Conservation (phyloP, 2,888 invertebrate species). For the Drosophila fulvimacula region DNA sequence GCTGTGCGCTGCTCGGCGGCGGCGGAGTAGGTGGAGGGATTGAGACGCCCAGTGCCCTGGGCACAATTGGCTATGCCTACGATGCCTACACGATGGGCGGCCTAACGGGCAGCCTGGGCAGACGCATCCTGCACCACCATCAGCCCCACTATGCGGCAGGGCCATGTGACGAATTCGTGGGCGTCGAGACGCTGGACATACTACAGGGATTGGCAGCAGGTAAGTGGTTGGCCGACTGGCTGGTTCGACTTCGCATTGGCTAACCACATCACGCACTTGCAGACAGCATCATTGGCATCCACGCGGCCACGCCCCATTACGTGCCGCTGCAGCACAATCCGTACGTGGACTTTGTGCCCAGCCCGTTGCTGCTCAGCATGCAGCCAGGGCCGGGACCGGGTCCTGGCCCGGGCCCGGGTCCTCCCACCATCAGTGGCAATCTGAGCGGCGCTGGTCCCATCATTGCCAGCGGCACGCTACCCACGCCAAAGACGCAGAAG, state of each 20-base stretch:
- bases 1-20: conserved; percentile 80
- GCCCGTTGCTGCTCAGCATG: conserved; percentile 60
- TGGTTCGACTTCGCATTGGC: neutral
- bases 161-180: conserved; percentile 80
- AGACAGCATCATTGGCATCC: conserved; percentile 85
- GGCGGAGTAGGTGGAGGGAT: conserved; percentile 52
- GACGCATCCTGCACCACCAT: conserved; percentile 68
- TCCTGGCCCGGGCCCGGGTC: conserved; percentile 33
- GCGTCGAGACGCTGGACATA: conserved; percentile 84
- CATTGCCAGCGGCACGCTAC: conserved; percentile 53
- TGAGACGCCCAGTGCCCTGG: conserved; percentile 59
- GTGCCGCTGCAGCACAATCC: conserved; percentile 78
- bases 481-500: conserved; percentile 83
- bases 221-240: conserved; percentile 56
- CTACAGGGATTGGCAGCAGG: conserved; percentile 84
- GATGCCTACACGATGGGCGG: conserved; percentile 75
- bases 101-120: conserved; percentile 77
- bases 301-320: conserved; percentile 69
- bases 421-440: conserved; percentile 70
- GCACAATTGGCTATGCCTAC: conserved; percentile 74
- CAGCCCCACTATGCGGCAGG: conserved; percentile 62
- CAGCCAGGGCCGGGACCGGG: conserved; percentile 18
- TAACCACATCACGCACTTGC: conserved; percentile 37
- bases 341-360: conserved; percentile 76
- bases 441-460: conserved; percentile 40